Conservation (phyloP, 2,113 vertebrate species). For the Ardeotis arabs region DNA sequence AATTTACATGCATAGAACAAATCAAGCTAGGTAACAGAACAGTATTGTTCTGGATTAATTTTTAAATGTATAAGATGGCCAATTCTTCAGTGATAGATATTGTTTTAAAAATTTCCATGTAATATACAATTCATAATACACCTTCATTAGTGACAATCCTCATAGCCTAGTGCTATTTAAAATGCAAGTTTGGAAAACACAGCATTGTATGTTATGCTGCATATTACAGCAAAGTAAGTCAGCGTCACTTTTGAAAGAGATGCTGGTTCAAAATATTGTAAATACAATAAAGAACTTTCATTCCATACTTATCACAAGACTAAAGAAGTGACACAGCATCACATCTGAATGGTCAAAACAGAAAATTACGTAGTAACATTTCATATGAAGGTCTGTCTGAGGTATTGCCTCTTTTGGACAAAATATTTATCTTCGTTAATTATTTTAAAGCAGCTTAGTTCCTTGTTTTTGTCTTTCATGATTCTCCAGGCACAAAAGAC, state of each 20-base stretch:
- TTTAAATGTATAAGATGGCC: not conserved
- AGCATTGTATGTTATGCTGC: not conserved
- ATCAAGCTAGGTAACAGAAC: not conserved
- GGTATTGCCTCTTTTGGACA: not conserved
- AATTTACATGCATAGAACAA: not conserved
- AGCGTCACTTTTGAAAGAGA: not conserved
- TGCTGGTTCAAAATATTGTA: not conserved
- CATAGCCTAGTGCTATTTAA: not conserved
- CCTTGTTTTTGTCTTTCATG: not conserved
- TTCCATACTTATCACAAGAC: not conserved
- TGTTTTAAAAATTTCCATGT: not conserved
- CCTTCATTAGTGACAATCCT: not conserved
- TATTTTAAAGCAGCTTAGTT: not conserved
- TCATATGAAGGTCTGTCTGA: not conserved
- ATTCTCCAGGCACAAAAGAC: not conserved
- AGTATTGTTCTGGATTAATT: not conserved
- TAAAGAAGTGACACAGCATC: not conserved
- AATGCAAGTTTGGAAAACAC: not conserved
- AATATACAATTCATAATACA: not conserved
- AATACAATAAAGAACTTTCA: not conserved
- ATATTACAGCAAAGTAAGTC: not conserved
- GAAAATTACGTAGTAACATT: not conserved
- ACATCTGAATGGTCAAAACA: not conserved
- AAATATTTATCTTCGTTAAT: not conserved
- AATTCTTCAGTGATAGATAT: not conserved